Conservation (phyloP, 2,113 vertebrate genomes). For the Bujurquina vittata region DNA sequence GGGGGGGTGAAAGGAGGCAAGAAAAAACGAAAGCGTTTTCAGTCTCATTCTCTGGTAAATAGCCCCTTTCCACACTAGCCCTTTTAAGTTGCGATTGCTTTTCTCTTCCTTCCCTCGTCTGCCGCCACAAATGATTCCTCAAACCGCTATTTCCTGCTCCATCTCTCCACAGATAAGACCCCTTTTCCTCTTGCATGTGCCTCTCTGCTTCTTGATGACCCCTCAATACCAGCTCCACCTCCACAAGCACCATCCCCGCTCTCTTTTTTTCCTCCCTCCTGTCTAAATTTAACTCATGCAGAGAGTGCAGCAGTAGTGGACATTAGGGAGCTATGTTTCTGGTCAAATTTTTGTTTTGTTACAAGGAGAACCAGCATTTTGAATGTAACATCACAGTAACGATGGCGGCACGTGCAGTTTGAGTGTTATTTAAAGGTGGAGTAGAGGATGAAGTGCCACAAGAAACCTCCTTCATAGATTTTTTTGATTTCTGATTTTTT, state of each 20-base stretch:
- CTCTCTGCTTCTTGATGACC: constrained; percentile 63
- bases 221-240: constrained; percentile 24
- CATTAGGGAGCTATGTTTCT: constrained; percentile 3
- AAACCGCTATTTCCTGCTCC: constrained; percentile 74
- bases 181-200: constrained; percentile 62
- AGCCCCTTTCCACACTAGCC: constrained; percentile 70
- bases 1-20: constrained; percentile 31
- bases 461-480: background rate
- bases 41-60: constrained; percentile 77
- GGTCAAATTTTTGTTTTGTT: constrained; percentile 26
- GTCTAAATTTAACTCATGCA: constrained; percentile 45
- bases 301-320: constrained; percentile 1
- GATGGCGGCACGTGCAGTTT: background rate
- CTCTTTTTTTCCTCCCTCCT: background rate
- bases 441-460: background rate
- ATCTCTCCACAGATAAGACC: constrained; percentile 66
- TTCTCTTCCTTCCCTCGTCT: constrained; percentile 62
- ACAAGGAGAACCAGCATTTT: background rate
- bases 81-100: constrained; percentile 78
- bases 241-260: background rate
- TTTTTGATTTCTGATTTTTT: background rate
- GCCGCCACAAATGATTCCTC: constrained; percentile 69
- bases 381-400: background rate
- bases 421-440: background rate
- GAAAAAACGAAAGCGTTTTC: constrained; percentile 66